Conservation (phyloP, 2,797 vertebrate genomes). For the Hippocampus kuda region DNA sequence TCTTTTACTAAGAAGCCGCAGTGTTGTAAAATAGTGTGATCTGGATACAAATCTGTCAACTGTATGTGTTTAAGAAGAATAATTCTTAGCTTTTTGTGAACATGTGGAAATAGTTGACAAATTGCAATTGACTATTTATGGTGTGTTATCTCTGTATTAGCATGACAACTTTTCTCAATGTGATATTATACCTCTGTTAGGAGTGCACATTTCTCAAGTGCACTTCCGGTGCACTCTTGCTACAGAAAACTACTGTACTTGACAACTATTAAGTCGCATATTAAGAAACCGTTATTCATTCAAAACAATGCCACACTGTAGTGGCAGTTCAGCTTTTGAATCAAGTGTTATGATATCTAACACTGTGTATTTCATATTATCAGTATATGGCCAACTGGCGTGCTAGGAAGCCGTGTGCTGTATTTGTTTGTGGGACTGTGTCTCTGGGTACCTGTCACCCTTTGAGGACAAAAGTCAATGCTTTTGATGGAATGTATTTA, state of each 20-base stretch:
- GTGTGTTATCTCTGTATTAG: no score
- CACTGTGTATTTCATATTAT: neutral
- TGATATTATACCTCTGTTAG: neutral
- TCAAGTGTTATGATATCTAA: neutral
- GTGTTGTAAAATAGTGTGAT: neutral
- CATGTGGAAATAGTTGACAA: neutral
- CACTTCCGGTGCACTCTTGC: neutral
- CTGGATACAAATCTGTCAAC: neutral
- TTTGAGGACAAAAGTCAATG: neutral
- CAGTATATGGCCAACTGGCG: neutral
- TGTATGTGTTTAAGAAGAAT: neutral
- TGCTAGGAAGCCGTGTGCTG: neutral
- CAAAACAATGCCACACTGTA: neutral
- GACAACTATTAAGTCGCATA: neutral
- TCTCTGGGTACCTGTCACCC: neutral
- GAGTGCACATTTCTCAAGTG: neutral
- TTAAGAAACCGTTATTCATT: neutral
- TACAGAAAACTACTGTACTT: neutral
- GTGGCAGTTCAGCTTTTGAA: neutral
- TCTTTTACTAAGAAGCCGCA: no score
- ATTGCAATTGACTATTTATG: neutral
- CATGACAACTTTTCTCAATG: neutral
- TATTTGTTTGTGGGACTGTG: neutral
- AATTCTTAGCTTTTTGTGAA: neutral
- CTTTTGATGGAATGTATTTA: conserved; percentile 1